These are phyloP conservation scores for Lathronympha strigana DNA, from an alignment of 2,888 invertebrate species.

Conservation along the genomic window DNA sequence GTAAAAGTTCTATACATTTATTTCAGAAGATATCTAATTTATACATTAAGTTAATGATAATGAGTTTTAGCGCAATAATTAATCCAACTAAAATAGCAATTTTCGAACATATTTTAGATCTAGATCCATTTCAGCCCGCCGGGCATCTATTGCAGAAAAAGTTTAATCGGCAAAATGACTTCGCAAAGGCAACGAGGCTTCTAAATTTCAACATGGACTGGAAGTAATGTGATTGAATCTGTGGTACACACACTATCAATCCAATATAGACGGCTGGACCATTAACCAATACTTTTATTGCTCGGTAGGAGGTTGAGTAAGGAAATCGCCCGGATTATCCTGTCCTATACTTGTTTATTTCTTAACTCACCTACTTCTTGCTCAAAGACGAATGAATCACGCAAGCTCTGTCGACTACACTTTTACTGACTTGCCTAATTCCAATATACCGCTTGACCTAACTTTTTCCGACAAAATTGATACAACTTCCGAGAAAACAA, in stretches of 20 bases:
- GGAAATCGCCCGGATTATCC: slow-evolving; percentile 41
- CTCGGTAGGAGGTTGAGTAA: slow-evolving; percentile 42
- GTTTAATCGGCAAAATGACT: slow-evolving; percentile 21
- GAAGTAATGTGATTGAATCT: slow-evolving; percentile 40
- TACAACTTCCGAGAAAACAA: slow-evolving; percentile 19
- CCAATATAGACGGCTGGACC: slow-evolving; percentile 36
- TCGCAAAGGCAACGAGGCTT: neutral
- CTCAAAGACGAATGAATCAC: slow-evolving; percentile 34
- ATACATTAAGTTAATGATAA: too few species aligned
- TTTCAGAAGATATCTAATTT: too few species aligned
- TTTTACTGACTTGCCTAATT: slow-evolving; percentile 35
- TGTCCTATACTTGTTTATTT: slow-evolving; percentile 40
- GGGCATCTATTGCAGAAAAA: slow-evolving; percentile 9
- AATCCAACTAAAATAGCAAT: too few species aligned
- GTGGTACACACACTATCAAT: slow-evolving; percentile 39
- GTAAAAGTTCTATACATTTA: too few species aligned
- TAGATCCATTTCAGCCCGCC: neutral
- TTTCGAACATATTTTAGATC: slow-evolving; percentile 5
- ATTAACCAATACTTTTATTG: slow-evolving; percentile 45
- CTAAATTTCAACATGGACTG: slow-evolving; percentile 21
- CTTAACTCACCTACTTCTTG: slow-evolving; percentile 32
- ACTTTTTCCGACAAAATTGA: slow-evolving; percentile 21
- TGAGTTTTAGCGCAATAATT: too few species aligned
- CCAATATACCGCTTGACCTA: slow-evolving; percentile 33
- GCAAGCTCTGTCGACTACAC: slow-evolving; percentile 26